A percentile compares a stretch with the other conserved stretches of the same genome.
Conservation (phyloP, 1,140 invertebrate species). For the Hypsibius dujardini region DNA sequence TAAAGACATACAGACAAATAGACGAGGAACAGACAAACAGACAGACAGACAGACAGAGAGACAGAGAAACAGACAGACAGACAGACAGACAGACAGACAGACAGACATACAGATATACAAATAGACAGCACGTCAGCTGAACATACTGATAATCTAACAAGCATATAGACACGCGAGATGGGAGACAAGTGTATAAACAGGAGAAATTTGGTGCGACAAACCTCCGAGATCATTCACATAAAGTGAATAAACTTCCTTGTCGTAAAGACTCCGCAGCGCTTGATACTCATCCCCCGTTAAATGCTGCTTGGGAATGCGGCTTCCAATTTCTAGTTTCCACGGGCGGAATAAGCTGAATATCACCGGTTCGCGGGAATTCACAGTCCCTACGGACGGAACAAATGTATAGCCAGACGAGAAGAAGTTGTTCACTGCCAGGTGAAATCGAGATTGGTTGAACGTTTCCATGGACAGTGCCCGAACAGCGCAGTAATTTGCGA, state of each 20-base stretch:
- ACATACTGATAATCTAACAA: too few species aligned
- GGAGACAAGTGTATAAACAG: too few species aligned
- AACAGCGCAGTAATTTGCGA: conserved; percentile 68
- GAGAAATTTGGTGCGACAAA: too few species aligned
- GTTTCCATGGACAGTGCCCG: conserved; percentile 50
- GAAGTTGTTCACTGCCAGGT: conserved; percentile 46
- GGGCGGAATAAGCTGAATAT: background rate
- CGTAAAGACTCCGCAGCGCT: background rate
- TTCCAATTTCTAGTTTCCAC: background rate
- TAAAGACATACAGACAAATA: too few species aligned
- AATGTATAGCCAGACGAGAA: conserved; percentile 29
- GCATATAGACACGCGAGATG: too few species aligned
- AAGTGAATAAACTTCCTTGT: background rate
- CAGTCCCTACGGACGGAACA: background rate
- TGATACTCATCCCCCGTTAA: background rate
- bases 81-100: too few species aligned
- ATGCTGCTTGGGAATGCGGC: background rate
- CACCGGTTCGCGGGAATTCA: background rate
- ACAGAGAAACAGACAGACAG: too few species aligned
- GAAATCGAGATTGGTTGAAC: conserved; percentile 57
- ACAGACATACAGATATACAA: too few species aligned
- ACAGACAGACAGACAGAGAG: too few species aligned
- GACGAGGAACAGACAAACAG: too few species aligned
- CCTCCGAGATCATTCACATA: background rate
- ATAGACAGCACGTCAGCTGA: too few species aligned